Base-by-base conservation (phyloP, 2,888 invertebrate genomes). In the Rhagonycha fulva region DNA sequence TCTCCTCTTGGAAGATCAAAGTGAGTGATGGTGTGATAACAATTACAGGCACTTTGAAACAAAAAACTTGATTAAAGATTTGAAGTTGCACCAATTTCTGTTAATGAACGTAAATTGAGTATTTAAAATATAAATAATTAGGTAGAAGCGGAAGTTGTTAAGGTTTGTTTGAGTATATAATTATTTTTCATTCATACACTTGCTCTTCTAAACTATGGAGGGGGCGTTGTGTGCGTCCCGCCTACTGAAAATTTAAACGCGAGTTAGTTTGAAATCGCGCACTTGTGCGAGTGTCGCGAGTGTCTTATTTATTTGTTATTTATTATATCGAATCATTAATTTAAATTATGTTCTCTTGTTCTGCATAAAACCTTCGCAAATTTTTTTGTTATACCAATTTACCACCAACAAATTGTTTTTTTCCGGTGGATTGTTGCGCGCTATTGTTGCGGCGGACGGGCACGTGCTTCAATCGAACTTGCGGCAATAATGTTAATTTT, bases 131-230 rank as follows among this genome's bases (percentile, higher is more conserved):
- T 61, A 77, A 67, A 72, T 72, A 75, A 75, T 75, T 75, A 72
- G 71, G 78, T 78, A 76, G 75, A 79, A 84, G 81, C 84, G 85
- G 85, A 85, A 84, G 82, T 81, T 79, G 82, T 84, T 84, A 82
- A 80, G 82, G 81, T 82, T 82, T 84, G 83, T 84, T 85, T 83
- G 83, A 83, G 84, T 79, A 80, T 79, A 81, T 83, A 84, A 85
- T 85, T 84, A 84, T 81, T 84, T 84, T 84, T 84, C 83, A 81
- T 82, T 84, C 82, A 84, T 84, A 82, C 84, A 85, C 84, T 85
- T 85, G 84, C 82, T 81, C 78, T 80, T 47, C 47, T 47, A 47
- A 81, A 81, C 78, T 79, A 79, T 79, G 80, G 82, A 78, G 84
- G 84, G 84, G 84, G 82, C 82, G 82, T 78, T 76, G 79, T 72